Evolutionary conservation across 2,797 vertebrate genomes (phyloP), one percentile per base, ranked within the genome.

Genomic region (Loriculus beryllinus): DNA sequence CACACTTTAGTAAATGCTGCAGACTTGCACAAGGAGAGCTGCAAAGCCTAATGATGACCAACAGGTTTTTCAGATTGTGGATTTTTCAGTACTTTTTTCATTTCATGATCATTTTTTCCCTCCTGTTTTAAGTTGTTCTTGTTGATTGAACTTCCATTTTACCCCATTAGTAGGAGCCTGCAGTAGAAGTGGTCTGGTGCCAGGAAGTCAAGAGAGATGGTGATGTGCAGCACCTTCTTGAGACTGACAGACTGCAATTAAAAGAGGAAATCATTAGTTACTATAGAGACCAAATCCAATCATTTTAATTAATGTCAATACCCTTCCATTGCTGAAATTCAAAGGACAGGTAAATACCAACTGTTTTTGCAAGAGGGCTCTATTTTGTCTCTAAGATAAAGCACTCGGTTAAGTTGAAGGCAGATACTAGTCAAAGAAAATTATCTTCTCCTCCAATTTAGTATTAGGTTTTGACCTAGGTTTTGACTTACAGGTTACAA

Each of bases 131-230:
- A 72, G 31, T 28, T 63, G 23, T 25, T 90, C 40, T 69, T 69
- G 17, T 43, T 63, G 39, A 91, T 47, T 60, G 42, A 93, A 67
- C 22, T 69, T 79, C 57, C 57, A 64, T 25, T 49, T 88, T 88
- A 72, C 31, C 62, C 23, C 21, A 29, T 93, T 59, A 49, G 29
- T 4, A 59, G 70, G 26, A 63, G 14, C 15, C 59, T 84, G 39
- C 26, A 47, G 31, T 49, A 7, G 52, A 79, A 77, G 42, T 23
- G 12, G 4, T 70, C 51, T 86, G 51, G 5, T 90, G 51, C 22
- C 67, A 86, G 33, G 20, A n/a, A 75, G 9, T 22, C 14, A 19
- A 81, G 69, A 78, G 49, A 90, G 29, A 29, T 37, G 54, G 62
- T 57, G 29, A 62, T 60, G 39, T 28, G 28, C 43, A 76, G 43